Base-by-base conservation (phyloP, 2,888 invertebrate species). In the Athalia cordata region DNA sequence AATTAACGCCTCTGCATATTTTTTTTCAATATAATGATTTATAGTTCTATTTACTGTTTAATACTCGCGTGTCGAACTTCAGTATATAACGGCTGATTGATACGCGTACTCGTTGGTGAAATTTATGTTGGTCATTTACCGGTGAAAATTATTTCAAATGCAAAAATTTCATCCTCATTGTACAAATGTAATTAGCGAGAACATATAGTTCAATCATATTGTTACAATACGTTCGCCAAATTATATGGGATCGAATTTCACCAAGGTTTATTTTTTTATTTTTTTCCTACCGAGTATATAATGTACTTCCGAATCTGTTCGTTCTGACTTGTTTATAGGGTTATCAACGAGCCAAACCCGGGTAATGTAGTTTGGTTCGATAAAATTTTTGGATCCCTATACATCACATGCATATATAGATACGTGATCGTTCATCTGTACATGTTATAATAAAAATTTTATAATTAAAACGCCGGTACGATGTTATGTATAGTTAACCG, bases 1-100 rank as follows among this genome's bases (percentile, higher is more conserved):
- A 55, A 68, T 68, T 29, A 55, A 68, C 68, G 43, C 68, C 68
- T 68, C 68, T 68, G 68, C 68, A 68, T 52, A 29, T 52, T 68
- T 68, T 49, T 65, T n/a, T n/a, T 11, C n/a, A 6, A 47, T n/a
- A 11, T 65, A 11, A 7, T 72, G 59, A 72, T 72, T 72, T 59
- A 72, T 59, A 72, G 72, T 61, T 59, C 13, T 61, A 72, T 72
- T 72, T 68, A 55, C 52, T 6, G 50, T 29, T 50, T 9, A n/a
- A 55, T 52, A 9, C 47, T 59, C 72, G 72, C 45, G 59, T 72
- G 13, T n/a, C 59, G 11, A n/a, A 43, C 9, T n/a, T 59, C 52
- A 55, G 55, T 13, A 66, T 49, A 47, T 13, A 66, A 47, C 66
- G 66, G 66, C 47, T 66, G 66, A 49, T 66, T 49, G 29, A 64